Evolutionary conservation across 2,888 invertebrate species (phyloP).

Genomic region (Latrodectus hesperus): DNA sequence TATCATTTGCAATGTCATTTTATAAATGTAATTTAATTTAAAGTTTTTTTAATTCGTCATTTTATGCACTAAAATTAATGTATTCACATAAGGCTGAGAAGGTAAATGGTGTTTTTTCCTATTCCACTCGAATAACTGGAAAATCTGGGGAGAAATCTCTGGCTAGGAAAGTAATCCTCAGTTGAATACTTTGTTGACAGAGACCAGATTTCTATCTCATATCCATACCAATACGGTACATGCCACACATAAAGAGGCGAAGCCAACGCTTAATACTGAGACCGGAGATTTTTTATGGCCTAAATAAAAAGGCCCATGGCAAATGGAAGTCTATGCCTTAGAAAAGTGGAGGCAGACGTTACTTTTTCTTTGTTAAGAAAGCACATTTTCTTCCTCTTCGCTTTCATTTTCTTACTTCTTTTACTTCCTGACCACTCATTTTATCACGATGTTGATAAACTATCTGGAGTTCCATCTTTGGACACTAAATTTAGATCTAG

Average conservation of each 20-base stretch:
- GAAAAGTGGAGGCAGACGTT: neutral
- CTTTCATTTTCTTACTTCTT: neutral
- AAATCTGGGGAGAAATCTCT: too few relatives aligned
- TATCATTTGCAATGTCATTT: too few relatives aligned
- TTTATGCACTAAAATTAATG: too few relatives aligned
- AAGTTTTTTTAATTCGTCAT: too few relatives aligned
- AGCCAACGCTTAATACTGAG: conserved; percentile 4
- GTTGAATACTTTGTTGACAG: neutral
- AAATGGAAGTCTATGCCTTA: neutral
- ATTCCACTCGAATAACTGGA: too few relatives aligned
- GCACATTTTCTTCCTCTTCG: neutral
- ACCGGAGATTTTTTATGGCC: conserved; percentile 9
- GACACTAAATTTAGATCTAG: too few relatives aligned
- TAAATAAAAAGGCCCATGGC: neutral
- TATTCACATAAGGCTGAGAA: too few relatives aligned
- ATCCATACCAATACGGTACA: conserved; percentile 27
- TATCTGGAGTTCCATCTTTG: too few relatives aligned
- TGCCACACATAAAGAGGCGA: conserved; percentile 5
- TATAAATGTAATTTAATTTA: too few relatives aligned
- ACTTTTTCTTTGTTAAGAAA: neutral
- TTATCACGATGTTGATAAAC: too few relatives aligned
- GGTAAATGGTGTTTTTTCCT: too few relatives aligned
- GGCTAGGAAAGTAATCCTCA: too few relatives aligned
- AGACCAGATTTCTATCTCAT: conserved; percentile 22
- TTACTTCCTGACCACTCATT: neutral